Evolutionary conservation across 2,888 invertebrate species (phyloP).

Genomic region (Oxyscelio sp.): DNA sequence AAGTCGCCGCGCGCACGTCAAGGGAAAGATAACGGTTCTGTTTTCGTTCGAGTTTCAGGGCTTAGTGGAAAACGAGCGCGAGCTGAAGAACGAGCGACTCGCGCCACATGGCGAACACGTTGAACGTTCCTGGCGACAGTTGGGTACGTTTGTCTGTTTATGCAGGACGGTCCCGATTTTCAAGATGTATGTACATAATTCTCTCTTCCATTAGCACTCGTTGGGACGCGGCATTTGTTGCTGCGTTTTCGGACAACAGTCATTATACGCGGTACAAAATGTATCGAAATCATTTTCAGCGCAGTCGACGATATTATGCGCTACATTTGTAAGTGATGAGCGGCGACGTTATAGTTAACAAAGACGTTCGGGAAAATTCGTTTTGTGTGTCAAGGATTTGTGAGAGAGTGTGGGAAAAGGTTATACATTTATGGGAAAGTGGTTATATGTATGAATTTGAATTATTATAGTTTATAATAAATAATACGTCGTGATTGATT

Average conservation of each 20-base stretch:
- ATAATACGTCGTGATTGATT: too few species aligned
- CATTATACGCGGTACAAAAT: slow-evolving; percentile 30
- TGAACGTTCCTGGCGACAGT: slow-evolving; percentile 67
- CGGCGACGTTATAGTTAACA: too few species aligned
- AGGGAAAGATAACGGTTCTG: slow-evolving; percentile 48
- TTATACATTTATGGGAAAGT: too few species aligned
- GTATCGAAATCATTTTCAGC: slow-evolving; percentile 19
- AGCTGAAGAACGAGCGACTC: slow-evolving; percentile 58
- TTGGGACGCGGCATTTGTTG: slow-evolving; percentile 34
- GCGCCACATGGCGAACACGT: slow-evolving; percentile 76
- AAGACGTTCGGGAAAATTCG: too few species aligned
- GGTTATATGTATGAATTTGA: too few species aligned
- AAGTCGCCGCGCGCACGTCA: slow-evolving; percentile 56
- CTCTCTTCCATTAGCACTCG: slow-evolving; percentile 47
- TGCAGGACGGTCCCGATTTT: slow-evolving; percentile 72
- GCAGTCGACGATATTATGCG: slow-evolving; percentile 23
- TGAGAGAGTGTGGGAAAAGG: too few species aligned
- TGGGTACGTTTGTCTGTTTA: slow-evolving; percentile 67
- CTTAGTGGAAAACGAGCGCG: slow-evolving; percentile 63
- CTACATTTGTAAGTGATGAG: slow-evolving; percentile 10
- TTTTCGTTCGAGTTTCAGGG: slow-evolving; percentile 62
- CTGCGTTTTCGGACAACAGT: slow-evolving; percentile 41
- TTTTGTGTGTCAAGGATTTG: too few species aligned
- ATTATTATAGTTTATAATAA: too few species aligned
- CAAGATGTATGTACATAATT: slow-evolving; percentile 68